phyloP scores from a whole-genome alignment of 1,140 invertebrate species.

The Drosophila sulfurigaster region DNA sequence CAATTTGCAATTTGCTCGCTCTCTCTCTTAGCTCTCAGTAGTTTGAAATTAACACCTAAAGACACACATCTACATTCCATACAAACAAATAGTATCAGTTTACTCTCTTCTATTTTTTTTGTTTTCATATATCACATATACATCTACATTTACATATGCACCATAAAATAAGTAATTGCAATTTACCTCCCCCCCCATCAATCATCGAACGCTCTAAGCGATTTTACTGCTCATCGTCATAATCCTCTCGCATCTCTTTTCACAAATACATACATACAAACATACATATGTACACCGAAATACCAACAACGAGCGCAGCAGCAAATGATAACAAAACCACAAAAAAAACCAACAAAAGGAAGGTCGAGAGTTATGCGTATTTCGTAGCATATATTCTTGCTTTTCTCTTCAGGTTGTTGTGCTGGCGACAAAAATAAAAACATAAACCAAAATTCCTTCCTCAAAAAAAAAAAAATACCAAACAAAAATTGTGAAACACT shows the following conservation, averaged over 20 bases:
- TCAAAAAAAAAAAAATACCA: constrained; percentile 20
- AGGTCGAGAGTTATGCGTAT: constrained; percentile 4
- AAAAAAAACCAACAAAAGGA: background rate
- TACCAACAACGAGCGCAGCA: constrained; percentile 1
- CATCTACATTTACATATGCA: background rate
- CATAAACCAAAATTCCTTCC: background rate
- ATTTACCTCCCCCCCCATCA: background rate
- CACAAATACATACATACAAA: constrained; percentile 13
- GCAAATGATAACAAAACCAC: background rate
- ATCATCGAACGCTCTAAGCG: background rate
- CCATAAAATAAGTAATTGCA: background rate
- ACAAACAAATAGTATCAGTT: too few relatives aligned
- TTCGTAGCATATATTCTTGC: constrained; percentile 11
- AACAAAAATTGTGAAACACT: constrained; percentile 46
- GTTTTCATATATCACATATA: background rate
- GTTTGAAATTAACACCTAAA: too few relatives aligned
- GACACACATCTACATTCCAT: too few relatives aligned
- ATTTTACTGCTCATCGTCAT: background rate
- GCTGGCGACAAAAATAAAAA: constrained; percentile 24
- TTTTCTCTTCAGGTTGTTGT: constrained; percentile 15
- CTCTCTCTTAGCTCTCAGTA: background rate
- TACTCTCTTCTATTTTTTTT: background rate
- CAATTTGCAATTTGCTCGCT: background rate
- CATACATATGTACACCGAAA: constrained; percentile 11
- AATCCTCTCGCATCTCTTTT: background rate